Evolutionary conservation across 2,113 vertebrate species (phyloP).

Genomic region (Mobula birostris): DNA sequence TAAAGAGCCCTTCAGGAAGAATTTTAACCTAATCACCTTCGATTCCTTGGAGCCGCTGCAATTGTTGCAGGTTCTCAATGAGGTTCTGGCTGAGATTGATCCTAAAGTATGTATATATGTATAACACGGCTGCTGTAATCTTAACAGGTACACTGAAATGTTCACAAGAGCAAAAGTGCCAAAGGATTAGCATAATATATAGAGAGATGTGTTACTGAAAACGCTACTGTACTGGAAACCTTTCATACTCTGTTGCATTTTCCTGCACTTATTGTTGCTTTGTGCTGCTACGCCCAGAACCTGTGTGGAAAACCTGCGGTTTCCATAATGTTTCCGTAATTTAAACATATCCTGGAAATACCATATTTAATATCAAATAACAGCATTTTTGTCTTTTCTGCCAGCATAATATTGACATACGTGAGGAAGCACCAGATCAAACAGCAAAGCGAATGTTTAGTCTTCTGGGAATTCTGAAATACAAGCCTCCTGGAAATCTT

Average conservation of each 20-base stretch:
- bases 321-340: background rate
- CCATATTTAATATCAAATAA: background rate
- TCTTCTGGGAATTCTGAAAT: conserved; percentile 85
- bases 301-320: too few species aligned
- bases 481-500: conserved; percentile 72
- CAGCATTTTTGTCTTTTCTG: conserved; percentile 40
- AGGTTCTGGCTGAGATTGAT: conserved; percentile 90
- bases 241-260: too few species aligned
- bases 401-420: conserved; percentile 86
- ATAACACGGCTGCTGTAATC: background rate
- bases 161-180: too few species aligned
- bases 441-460: conserved; percentile 84
- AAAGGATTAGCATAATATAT: too few species aligned
- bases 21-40: conserved; percentile 87
- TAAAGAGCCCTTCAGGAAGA: conserved; percentile 89
- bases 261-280: too few species aligned
- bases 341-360: background rate
- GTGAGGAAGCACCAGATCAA: conserved; percentile 89
- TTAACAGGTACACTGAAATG: too few species aligned
- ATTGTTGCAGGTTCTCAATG: conserved; percentile 83
- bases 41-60: conserved; percentile 86
- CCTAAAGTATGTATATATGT: conserved; percentile 69
- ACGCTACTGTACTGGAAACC: too few species aligned
- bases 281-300: too few species aligned
- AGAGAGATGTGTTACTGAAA: too few species aligned